Evolutionary conservation across 2,797 vertebrate species (phyloP), one percentile per base, ranked within the genome.

Genomic region (Myripristis murdjan): DNA sequence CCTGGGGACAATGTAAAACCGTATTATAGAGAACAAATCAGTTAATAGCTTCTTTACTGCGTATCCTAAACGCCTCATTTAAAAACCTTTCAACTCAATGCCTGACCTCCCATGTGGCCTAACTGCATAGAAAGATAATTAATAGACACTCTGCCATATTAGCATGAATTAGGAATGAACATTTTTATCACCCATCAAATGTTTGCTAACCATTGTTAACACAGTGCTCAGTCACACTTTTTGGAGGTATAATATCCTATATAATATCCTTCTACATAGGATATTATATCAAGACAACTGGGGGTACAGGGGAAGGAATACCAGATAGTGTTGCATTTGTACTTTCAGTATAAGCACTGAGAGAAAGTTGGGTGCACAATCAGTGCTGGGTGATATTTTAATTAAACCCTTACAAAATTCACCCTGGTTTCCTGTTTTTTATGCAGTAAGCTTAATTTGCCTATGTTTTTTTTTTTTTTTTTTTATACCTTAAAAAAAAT

Each of bases 31-130:
- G 79, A 79, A 80, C 81, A 84, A 86, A 87, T 86, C 67, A 81
- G 76, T 81, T 84, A 91, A 89, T 84, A 81, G 76, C 69, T 67
- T 73, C 70, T 89, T 90, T 85, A 86, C 76, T 53, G 70, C 72
- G 43, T 51, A 79, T 85, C 53, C 75, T 82, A 70, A 90, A 87
- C 72, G 72, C 59, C 74, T 86, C 39, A 80, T 86, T 88, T 78
- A 72, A 88, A 89, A 86, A 85, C 72, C 83, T 80, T 87, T 79
- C 53, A 87, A 78, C 73, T 81, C 75, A 85, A 79, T 72, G 77
- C 67, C 31, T 1, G 41, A 44, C 52, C 70, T 84, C 82, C 67
- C 81, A 70, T 77, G 75, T 79, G 79, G 62, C 73, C 81, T 74
- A 58, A 82, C 76, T 81, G 63, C 76, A 73, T 26, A 74, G 65